Percentiles rank a stretch among this genome's conserved stretches.
These are phyloP conservation scores for Empidonax alnorum DNA, from an alignment of 2,113 vertebrate species.

Conservation along the genomic window DNA sequence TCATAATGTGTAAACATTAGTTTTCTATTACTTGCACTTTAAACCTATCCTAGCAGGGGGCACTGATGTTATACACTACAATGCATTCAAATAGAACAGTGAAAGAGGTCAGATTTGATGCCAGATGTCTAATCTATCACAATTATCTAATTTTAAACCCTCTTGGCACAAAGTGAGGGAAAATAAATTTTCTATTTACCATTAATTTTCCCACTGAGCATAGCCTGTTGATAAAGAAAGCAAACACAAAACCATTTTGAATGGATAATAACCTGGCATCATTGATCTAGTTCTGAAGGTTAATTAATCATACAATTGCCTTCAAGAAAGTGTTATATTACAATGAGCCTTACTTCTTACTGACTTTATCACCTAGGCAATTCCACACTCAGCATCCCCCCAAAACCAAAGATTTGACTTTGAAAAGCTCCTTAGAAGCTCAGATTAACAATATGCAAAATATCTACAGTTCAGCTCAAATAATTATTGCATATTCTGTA, in stretches of 20 bases:
- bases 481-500: background rate
- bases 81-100: background rate
- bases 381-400: background rate
- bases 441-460: background rate
- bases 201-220: constrained; percentile 24
- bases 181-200: constrained; percentile 42
- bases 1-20: background rate
- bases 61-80: background rate
- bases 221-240: constrained; percentile 2
- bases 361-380: background rate
- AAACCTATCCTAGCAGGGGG: constrained; percentile 5
- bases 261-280: background rate
- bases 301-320: background rate
- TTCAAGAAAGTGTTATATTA: background rate
- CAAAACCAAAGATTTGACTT: constrained; percentile 30
- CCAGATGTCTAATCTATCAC: constrained; percentile 21
- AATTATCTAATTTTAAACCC: constrained; percentile 45
- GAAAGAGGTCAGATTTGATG: constrained; percentile 10
- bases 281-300: constrained; percentile 24
- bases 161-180: background rate
- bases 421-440: constrained; percentile 6
- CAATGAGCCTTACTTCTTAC: background rate
- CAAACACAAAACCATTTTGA: background rate
- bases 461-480: background rate
- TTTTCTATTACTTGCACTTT: background rate